A percentile compares a stretch with the other conserved stretches of the same genome.
Evolutionary conservation across 1,140 invertebrate genomes (phyloP).

Genomic region (Pseudachorutes palmiensis): DNA sequence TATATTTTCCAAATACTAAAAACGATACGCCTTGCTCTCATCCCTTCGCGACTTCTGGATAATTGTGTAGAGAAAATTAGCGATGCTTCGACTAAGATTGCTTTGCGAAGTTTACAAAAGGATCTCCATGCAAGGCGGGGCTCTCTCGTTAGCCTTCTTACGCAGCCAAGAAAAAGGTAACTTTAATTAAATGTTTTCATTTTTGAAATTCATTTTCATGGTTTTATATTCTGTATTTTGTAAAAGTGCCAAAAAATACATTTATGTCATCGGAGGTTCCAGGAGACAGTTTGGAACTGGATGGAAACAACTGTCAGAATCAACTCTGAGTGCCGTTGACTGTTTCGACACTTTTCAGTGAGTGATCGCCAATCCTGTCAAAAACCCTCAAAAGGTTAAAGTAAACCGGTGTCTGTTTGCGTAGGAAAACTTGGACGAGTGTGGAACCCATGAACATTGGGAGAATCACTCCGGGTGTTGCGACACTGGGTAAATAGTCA

Average conservation of each 20-base stretch:
- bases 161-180: conserved; percentile 57
- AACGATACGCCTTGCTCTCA: conserved; percentile 72
- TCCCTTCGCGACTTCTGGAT: conserved; percentile 72
- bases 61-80: conserved; percentile 68
- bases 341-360: conserved; percentile 36
- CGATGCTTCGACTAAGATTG: conserved; percentile 70
- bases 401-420: conserved; percentile 19
- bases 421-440: conserved; percentile 65
- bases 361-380: not conserved
- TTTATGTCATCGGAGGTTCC: conserved; percentile 84
- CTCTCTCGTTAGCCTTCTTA: conserved; percentile 63
- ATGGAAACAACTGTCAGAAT: conserved; percentile 38
- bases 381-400: not conserved
- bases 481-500: conserved; percentile 55
- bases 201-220: not conserved
- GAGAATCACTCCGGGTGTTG: conserved; percentile 80
- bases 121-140: conserved; percentile 70
- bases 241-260: conserved; percentile 65
- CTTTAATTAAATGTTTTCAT: not conserved
- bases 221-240: not conserved
- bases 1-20: conserved; percentile 80
- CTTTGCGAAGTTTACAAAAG: conserved; percentile 67
- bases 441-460: conserved; percentile 74
- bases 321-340: conserved; percentile 28
- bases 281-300: conserved; percentile 59